A percentile compares a stretch with the other conserved stretches of the same genome.
These are phyloP conservation scores for Arctopsyche grandis DNA, from an alignment of 1,140 invertebrate genomes.

Conservation along the genomic window DNA sequence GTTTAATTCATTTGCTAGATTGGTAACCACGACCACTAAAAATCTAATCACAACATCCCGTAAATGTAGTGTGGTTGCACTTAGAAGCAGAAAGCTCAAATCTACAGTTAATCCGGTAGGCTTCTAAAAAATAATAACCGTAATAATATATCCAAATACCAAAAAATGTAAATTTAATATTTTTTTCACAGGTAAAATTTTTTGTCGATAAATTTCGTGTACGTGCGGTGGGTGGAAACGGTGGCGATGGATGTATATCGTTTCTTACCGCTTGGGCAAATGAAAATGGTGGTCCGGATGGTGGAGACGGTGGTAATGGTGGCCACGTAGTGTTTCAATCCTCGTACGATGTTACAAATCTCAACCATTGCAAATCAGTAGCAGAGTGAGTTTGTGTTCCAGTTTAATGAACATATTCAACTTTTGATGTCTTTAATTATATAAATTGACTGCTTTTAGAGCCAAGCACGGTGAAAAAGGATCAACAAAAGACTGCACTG, in stretches of 20 bases:
- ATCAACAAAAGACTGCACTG: conserved; percentile 79
- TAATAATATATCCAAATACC: too few relatives aligned
- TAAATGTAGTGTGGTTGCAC: conserved; percentile 49
- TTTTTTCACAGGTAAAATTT: conserved; percentile 64
- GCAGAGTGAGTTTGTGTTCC: conserved; percentile 50
- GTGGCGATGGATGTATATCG: conserved; percentile 91
- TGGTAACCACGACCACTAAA: not conserved
- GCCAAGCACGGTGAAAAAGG: conserved; percentile 81
- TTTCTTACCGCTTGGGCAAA: conserved; percentile 81
- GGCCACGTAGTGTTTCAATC: conserved; percentile 94
- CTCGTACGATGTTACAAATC: conserved; percentile 74
- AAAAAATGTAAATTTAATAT: too few relatives aligned
- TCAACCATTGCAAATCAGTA: conserved; percentile 74
- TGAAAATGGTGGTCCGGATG: conserved; percentile 92
- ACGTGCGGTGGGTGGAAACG: conserved; percentile 80
- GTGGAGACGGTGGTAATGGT: conserved; percentile 97
- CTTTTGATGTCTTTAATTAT: conserved; percentile 38
- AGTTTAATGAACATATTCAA: not conserved
- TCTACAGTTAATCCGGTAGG: conserved; percentile 59
- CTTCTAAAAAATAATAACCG: not conserved
- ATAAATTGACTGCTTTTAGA: conserved; percentile 58
- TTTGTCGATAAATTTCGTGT: conserved; percentile 77
- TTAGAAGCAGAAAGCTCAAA: conserved; percentile 68
- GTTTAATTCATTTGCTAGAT: not conserved
- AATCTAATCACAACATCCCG: not conserved